Conservation (phyloP, 37 sponge, comb jelly and placozoan species). For the Aplysina aerophoba region DNA sequence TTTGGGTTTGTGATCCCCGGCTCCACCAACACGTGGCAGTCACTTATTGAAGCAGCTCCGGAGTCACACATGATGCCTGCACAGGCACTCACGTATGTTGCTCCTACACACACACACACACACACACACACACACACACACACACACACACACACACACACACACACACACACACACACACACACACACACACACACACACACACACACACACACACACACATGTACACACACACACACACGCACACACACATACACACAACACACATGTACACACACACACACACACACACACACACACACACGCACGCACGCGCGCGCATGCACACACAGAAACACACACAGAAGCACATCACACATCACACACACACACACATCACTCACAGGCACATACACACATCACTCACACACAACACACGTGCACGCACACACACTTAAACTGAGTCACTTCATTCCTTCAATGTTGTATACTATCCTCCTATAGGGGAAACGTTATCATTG, state of each 20-base stretch:
- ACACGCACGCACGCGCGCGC: too few relatives aligned
- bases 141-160: too few relatives aligned
- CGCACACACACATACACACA: too few relatives aligned
- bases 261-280: background rate
- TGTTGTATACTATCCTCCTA: background rate
- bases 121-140: too few relatives aligned
- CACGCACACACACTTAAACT: background rate
- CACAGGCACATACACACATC: too few relatives aligned
- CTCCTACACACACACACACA: background rate
- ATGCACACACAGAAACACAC: background rate
- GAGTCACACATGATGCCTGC: slow-evolving; percentile 96
- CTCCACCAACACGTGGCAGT: slow-evolving; percentile 99
- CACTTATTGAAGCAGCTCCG: slow-evolving; percentile 93
- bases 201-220: background rate
- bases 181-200: slow-evolving; percentile 11
- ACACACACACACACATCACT: too few relatives aligned
- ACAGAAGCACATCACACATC: too few relatives aligned
- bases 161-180: slow-evolving; percentile 23
- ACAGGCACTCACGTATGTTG: slow-evolving; percentile 70
- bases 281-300: too few relatives aligned
- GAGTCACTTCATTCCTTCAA: too few relatives aligned
- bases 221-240: too few relatives aligned
- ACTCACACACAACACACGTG: too few relatives aligned
- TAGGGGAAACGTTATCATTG: slow-evolving; percentile 95
- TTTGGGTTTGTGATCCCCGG: slow-evolving; percentile 98